These are phyloP conservation scores for Mya arenaria DNA, from an alignment of 1,140 invertebrate species.

Conservation along the genomic window DNA sequence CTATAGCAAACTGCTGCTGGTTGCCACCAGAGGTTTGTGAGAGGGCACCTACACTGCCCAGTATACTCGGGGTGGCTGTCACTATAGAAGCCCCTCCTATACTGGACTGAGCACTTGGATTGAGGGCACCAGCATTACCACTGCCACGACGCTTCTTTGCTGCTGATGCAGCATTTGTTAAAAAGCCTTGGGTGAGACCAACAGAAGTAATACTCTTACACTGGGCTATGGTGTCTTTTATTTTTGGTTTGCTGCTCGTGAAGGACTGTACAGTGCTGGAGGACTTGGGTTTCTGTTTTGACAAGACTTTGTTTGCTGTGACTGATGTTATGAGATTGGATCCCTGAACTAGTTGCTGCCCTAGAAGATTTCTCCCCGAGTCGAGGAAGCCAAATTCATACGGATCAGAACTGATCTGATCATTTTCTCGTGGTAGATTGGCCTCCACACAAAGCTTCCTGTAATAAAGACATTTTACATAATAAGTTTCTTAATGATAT, in stretches of 20 bases:
- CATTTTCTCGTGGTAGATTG: conserved; percentile 75
- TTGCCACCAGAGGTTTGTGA: conserved; percentile 5
- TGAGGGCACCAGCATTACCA: conserved; percentile 40
- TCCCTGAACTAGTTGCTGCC: conserved; percentile 54
- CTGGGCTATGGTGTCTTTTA: conserved; percentile 40
- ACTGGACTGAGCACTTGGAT: conserved; percentile 44
- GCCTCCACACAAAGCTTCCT: conserved; percentile 79
- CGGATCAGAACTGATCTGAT: conserved; percentile 73
- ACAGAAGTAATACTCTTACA: conserved; percentile 16
- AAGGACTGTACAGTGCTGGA: conserved; percentile 51
- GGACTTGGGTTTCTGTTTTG: conserved; percentile 68
- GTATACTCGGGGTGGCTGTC: conserved; percentile 33
- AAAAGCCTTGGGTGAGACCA: conserved; percentile 38
- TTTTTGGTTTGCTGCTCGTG: conserved; percentile 53
- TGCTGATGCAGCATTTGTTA: conserved; percentile 50
- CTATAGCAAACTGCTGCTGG: conserved; percentile 61
- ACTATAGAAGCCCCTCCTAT: conserved; percentile 61
- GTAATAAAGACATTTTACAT: too few relatives aligned
- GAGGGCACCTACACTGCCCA: conserved; percentile 34
- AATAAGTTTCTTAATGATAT: too few relatives aligned
- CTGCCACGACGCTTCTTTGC: conserved; percentile 69
- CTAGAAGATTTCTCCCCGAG: conserved; percentile 22
- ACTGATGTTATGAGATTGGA: conserved; percentile 21
- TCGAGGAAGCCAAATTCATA: conserved; percentile 76
- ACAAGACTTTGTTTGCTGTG: conserved; percentile 52